A percentile compares a stretch with the other conserved stretches of the same genome.
phyloP scores from a whole-genome alignment of 2,797 vertebrate species.

The Falco novaeseelandiae region DNA sequence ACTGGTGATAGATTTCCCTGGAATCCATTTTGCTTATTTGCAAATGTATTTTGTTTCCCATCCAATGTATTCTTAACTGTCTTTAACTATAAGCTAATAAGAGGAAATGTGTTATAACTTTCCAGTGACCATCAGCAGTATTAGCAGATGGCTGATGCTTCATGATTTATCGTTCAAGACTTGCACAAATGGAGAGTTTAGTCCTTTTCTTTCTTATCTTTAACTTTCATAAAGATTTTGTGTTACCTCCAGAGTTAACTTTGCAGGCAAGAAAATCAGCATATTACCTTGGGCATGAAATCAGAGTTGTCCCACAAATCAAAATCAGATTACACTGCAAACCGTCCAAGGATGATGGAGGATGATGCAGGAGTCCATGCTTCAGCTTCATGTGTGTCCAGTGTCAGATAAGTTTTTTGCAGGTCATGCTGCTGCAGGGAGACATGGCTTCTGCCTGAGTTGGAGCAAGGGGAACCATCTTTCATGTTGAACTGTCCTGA shows the following conservation, averaged over 20 bases:
- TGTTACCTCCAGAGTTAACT: not conserved
- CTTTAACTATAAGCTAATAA: not conserved
- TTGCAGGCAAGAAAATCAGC: not conserved
- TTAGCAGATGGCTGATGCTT: not conserved
- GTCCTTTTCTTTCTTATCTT: not conserved
- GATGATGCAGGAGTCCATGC: not conserved
- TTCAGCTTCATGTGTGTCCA: not conserved
- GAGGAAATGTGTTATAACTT: not conserved
- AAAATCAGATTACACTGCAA: not conserved
- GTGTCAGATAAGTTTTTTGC: not conserved
- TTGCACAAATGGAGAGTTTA: not conserved
- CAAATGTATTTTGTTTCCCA: not conserved
- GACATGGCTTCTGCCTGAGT: not conserved
- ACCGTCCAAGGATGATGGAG: not conserved
- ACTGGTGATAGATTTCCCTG: not conserved
- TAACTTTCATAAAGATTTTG: not conserved
- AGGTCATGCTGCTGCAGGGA: not conserved
- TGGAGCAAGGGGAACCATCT: not conserved
- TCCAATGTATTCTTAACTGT: not conserved
- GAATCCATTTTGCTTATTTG: not conserved
- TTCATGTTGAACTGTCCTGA: not conserved
- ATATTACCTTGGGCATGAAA: not conserved
- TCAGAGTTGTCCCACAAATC: not conserved
- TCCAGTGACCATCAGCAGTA: not conserved
- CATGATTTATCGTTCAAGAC: not conserved